Evolutionary conservation across 2,113 vertebrate species (phyloP), one percentile per base, ranked within the genome.

Genomic region (Neolamprologus devosi): DNA sequence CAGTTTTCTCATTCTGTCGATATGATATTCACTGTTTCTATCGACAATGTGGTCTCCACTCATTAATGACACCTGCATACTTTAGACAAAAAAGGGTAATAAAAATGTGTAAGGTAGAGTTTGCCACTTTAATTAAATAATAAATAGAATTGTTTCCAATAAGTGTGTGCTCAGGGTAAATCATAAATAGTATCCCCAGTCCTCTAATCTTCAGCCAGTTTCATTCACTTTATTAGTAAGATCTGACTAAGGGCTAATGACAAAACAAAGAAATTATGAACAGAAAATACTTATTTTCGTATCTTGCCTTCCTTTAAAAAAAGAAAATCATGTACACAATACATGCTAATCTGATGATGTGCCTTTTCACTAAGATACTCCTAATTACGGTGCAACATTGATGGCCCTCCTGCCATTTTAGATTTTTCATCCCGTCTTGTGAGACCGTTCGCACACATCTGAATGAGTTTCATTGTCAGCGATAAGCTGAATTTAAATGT

Each of bases 401-500:
- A 7, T 60, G 35, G n/a, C 28, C 40, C 26, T 78, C 33, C 82
- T 47, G 53, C 11, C 87, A 81, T 83, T 54, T 78, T 33, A 51
- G 23, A 82, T 82, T 30, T 83, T 37, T 85, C 51, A 68, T 83
- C 13, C 13, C 10, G 2, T 81, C 57, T 53, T 12, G 3, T 35
- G 57, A 47, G 45, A 73, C 26, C 5, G 10, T 40, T 60, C 11
- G 28, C 53, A 87, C 54, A 87, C 51, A 80, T 87, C 55, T 63
- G 65, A 87, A 80, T 37, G 63, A 42, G 37, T 63, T 80, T 80
- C 55, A 86, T 47, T 60, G 73, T 28, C 45, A 75, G 81, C 5
- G 5, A 55, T 91, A 81, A 85, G 55, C 73, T 92, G 60, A 65
- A 90, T 90, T 81, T 88, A 88, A 92, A 91, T 88, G 82, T 85